phyloP scores from a whole-genome alignment of 2,888 invertebrate species.

The Pseudolycoriella hygida region DNA sequence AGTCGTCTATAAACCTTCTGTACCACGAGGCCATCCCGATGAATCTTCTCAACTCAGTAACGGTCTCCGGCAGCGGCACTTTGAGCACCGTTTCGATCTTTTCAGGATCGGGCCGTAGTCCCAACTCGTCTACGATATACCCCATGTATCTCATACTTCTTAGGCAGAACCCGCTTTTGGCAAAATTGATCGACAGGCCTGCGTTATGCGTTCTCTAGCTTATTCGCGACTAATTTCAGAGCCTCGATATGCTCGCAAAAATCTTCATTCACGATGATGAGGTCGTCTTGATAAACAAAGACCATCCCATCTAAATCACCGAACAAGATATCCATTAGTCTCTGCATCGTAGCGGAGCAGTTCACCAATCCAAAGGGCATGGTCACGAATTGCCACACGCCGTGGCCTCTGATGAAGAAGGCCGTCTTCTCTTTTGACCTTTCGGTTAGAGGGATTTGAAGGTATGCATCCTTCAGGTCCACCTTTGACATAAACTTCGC shows the following conservation, averaged over 20 bases:
- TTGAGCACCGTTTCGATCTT: not conserved
- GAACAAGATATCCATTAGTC: not conserved
- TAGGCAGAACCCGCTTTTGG: not conserved
- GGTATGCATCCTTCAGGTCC: too few species aligned
- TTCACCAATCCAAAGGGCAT: not conserved
- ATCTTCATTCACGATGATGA: not conserved
- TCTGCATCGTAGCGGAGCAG: too few species aligned
- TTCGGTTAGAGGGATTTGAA: too few species aligned
- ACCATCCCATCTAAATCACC: not conserved
- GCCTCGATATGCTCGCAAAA: not conserved
- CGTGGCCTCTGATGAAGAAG: not conserved
- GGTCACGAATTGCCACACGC: not conserved
- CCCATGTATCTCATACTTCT: not conserved
- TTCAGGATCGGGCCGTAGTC: too few species aligned
- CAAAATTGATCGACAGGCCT: not conserved
- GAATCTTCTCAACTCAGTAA: not conserved
- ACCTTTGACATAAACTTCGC: too few species aligned
- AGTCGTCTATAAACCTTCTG: not conserved
- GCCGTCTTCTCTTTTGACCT: too few species aligned
- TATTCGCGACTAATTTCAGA: not conserved
- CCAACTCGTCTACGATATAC: not conserved
- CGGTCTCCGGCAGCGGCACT: not conserved
- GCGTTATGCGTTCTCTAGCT: not conserved
- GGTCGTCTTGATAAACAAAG: not conserved
- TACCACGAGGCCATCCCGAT: not conserved